A percentile compares a stretch with the other conserved stretches of the same genome.
These are phyloP conservation scores for Theretra japonica DNA, from an alignment of 2,888 invertebrate species.

Conservation along the genomic window DNA sequence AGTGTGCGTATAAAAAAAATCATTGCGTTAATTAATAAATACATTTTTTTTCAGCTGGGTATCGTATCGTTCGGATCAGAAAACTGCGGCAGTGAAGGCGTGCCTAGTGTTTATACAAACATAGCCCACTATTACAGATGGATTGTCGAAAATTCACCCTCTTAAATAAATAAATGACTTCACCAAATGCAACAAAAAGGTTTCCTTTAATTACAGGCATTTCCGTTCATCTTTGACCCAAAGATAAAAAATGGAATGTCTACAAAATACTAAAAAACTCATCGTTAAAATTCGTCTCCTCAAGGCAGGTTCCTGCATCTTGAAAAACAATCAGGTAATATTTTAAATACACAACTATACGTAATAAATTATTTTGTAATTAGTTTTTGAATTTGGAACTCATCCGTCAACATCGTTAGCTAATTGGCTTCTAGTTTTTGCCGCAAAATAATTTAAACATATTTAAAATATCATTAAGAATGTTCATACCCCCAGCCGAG, in stretches of 20 bases:
- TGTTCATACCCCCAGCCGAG: background rate
- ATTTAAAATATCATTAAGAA: background rate
- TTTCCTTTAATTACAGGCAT: too few species aligned
- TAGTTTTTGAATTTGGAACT: background rate
- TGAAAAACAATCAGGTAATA: background rate
- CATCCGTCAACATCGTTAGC: background rate
- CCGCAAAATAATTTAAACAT: background rate
- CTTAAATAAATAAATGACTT: slow-evolving; percentile 39
- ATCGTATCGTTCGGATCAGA: slow-evolving; percentile 92
- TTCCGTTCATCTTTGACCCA: too few species aligned
- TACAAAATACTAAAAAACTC: background rate
- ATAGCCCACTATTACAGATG: slow-evolving; percentile 90
- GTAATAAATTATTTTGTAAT: background rate
- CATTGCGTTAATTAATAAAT: background rate
- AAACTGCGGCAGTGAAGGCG: slow-evolving; percentile 89
- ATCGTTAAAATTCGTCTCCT: background rate
- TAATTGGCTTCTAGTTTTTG: background rate
- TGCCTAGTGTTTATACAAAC: slow-evolving; percentile 91
- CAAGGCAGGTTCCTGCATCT: background rate
- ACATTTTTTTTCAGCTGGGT: slow-evolving; percentile 84
- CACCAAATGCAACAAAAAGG: background rate
- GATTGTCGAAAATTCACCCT: slow-evolving; percentile 87
- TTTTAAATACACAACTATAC: background rate
- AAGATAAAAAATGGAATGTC: background rate
- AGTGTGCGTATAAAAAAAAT: background rate